Evolutionary conservation across 2,888 invertebrate species (phyloP), one percentile per base, ranked within the genome.

Genomic region (Campopleginae sp.): DNA sequence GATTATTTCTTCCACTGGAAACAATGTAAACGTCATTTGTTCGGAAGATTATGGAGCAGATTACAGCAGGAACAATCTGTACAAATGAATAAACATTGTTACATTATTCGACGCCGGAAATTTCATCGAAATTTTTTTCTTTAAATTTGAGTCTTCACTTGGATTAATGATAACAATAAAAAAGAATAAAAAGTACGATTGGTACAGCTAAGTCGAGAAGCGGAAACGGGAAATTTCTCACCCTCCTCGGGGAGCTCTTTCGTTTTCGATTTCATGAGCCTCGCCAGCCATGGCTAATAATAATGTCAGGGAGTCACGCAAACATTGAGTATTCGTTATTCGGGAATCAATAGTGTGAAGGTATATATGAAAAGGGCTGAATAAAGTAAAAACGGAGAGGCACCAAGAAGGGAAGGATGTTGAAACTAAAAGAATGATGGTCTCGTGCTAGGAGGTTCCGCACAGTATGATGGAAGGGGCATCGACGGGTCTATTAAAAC

Each of bases 401-500:
- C n/a, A 63, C 70, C 17, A 61, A 72, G 44, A 46, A 65, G 54
- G 66, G 54, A 70, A 46, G 54, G 33, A 66, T 66, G 48, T 76
- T 51, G 65, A 78, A 70, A 58, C 58, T 71, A 48, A 79, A 76
- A 76, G 70, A 79, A 79, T 63, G 75, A n/a, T 48, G 79, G 74
- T n/a, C 70, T 66, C 17, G 33, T 17, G 70, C 19, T 31, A 19
- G 17, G 58, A 48, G 66, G 75, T 12, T n/a, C 54, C n/a, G n/a
- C n/a, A 42, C 33, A 38, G 31, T 27, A 27, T 42, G 31, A 33
- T 10, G 76, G 19, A 66, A 14, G 23, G 38, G 42, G 66, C 51
- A 42, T 27, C 33, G 58, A 51, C 48, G 65, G 51, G 82, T 85
- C 82, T 77, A 85, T 82, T 82, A 86, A 86, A 80, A 85, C 77